A percentile compares a stretch with the other conserved stretches of the same genome.
Evolutionary conservation across 2,888 invertebrate species (phyloP).

Genomic region (Abrostola triplasia): DNA sequence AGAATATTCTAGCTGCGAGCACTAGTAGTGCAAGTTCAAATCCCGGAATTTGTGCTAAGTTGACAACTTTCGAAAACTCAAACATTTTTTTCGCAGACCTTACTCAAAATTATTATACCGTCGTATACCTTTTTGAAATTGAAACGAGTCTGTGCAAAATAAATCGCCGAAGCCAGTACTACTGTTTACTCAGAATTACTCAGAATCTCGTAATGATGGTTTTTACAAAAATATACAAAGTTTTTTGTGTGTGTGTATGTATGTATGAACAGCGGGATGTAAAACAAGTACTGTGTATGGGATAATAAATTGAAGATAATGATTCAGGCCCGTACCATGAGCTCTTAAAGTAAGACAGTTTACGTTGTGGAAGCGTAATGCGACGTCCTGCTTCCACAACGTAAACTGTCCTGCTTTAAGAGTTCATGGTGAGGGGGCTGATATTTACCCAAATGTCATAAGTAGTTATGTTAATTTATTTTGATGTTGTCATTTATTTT

Average conservation of each 20-base stretch:
- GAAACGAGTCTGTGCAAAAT: constrained; percentile 66
- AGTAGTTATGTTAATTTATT: not conserved
- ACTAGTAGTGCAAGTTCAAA: no score
- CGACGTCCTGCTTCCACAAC: no score
- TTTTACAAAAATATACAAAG: constrained; percentile 35
- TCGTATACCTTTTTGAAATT: constrained; percentile 65
- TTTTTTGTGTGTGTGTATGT: constrained; percentile 19
- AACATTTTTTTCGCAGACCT: constrained; percentile 46
- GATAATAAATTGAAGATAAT: constrained; percentile 1
- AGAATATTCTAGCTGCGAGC: no score
- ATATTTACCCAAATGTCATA: not conserved
- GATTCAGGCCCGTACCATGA: no score
- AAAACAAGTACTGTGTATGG: constrained; percentile 9
- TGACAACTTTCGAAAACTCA: not conserved
- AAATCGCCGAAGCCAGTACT: constrained; percentile 59
- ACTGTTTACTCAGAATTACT: constrained; percentile 63
- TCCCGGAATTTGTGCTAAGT: no score
- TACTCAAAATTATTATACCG: constrained; percentile 65
- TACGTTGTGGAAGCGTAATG: no score
- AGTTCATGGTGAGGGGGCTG: no score
- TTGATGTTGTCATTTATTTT: not conserved
- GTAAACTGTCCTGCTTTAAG: no score
- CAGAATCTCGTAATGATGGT: constrained; percentile 49
- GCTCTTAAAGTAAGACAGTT: no score
- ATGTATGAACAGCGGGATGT: constrained; percentile 3